Percentiles rank a stretch among this genome's conserved stretches.
Evolutionary conservation across 2,797 vertebrate species (phyloP).

Genomic region (Neoniphon sammara): DNA sequence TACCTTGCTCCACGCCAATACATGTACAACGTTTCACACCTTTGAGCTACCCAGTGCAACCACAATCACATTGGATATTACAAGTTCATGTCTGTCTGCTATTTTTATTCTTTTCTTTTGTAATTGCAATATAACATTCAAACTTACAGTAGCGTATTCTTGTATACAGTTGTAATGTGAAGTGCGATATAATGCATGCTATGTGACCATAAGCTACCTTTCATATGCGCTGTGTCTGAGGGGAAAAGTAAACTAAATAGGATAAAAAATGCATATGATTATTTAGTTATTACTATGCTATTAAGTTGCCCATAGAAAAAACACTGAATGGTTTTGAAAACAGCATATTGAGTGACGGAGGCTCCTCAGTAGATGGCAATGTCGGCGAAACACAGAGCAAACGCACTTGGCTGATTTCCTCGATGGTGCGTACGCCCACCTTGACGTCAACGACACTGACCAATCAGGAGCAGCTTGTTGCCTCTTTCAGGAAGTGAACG

Average conservation of each 20-base stretch:
- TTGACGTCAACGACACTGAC: background rate
- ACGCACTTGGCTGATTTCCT: background rate
- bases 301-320: no score
- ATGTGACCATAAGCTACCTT: no score
- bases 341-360: no score
- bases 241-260: no score
- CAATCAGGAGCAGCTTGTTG: conserved; percentile 43
- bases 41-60: background rate
- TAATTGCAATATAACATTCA: background rate
- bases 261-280: no score
- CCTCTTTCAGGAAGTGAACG: conserved; percentile 61
- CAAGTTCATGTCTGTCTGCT: background rate
- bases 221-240: no score
- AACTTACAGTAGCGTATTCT: no score
- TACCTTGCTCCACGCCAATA: background rate
- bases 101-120: background rate
- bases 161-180: no score
- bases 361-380: conserved; percentile 35
- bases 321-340: background rate
- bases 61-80: conserved; percentile 7
- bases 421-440: conserved; percentile 10
- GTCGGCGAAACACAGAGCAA: background rate
- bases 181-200: no score
- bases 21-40: background rate
- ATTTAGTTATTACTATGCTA: no score